Evolutionary conservation across 53 echinoderm and acorn worm genomes (phyloP).

Genomic region (Apostichopus leukothele): DNA sequence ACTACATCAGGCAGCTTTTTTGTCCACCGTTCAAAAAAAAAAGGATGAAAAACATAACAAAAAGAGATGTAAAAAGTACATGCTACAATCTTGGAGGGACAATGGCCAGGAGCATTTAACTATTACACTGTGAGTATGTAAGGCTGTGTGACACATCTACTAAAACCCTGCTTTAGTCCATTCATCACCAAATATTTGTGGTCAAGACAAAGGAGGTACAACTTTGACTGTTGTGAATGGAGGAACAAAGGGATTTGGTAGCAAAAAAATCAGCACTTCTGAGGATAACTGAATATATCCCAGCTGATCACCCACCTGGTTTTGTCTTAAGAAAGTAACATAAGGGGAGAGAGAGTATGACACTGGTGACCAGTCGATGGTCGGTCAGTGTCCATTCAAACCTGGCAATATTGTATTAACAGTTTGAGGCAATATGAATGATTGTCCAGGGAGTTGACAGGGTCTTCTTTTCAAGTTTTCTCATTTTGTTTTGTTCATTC

Average conservation of each 20-base stretch:
- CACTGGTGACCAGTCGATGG: background rate
- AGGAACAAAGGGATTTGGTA: background rate
- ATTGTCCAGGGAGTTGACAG: too few species aligned
- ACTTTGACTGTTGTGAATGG: background rate
- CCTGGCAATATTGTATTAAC: too few species aligned
- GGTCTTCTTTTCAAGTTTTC: too few species aligned
- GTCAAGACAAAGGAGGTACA: constrained; percentile 17
- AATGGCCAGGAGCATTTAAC: background rate
- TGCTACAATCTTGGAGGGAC: background rate
- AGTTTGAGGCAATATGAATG: too few species aligned
- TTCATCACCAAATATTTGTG: constrained; percentile 12
- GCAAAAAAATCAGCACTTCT: background rate
- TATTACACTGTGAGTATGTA: background rate
- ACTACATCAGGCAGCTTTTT: too few species aligned
- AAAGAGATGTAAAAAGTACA: too few species aligned
- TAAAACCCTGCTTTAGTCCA: background rate
- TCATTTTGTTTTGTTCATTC: too few species aligned
- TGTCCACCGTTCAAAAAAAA: too few species aligned
- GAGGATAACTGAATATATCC: background rate
- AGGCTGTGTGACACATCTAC: background rate
- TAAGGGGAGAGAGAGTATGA: too few species aligned
- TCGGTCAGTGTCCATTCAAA: background rate
- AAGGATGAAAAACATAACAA: too few species aligned
- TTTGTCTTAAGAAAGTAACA: background rate
- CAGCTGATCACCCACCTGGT: background rate